Percentiles rank a stretch among this genome's conserved stretches.
Conservation (phyloP, 2,113 vertebrate species). For the Ahaetulla prasina region DNA sequence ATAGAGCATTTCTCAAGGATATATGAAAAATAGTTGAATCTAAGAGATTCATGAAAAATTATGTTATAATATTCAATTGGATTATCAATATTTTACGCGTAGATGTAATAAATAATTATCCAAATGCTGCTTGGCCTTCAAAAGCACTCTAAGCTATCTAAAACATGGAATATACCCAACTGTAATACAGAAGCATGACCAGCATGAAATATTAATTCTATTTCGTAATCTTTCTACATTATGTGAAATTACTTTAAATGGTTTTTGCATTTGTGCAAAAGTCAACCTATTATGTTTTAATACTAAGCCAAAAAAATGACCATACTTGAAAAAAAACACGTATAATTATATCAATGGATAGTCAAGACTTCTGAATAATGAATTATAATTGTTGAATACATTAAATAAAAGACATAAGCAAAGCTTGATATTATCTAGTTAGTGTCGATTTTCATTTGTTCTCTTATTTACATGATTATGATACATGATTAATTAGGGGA, state of each 20-base stretch:
- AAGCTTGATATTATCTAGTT: neutral
- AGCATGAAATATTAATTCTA: neutral
- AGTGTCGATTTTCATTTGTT: neutral
- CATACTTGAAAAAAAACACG: neutral
- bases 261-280: neutral
- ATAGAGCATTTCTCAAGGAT: conserved; percentile 12
- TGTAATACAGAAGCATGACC: neutral
- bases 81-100: conserved; percentile 17
- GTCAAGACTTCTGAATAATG: neutral
- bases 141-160: conserved; percentile 12
- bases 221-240: neutral
- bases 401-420: neutral
- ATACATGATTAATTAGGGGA: neutral
- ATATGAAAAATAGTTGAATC: neutral
- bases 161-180: neutral
- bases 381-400: neutral
- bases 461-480: neutral
- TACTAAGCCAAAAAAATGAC: neutral
- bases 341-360: neutral
- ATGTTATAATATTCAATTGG: conserved; percentile 4
- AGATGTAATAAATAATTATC: conserved; percentile 8
- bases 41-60: neutral
- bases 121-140: neutral
- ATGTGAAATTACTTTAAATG: neutral
- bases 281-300: neutral